These are phyloP conservation scores for Glareola pratincola DNA, from an alignment of 2,113 vertebrate species.

Conservation along the genomic window DNA sequence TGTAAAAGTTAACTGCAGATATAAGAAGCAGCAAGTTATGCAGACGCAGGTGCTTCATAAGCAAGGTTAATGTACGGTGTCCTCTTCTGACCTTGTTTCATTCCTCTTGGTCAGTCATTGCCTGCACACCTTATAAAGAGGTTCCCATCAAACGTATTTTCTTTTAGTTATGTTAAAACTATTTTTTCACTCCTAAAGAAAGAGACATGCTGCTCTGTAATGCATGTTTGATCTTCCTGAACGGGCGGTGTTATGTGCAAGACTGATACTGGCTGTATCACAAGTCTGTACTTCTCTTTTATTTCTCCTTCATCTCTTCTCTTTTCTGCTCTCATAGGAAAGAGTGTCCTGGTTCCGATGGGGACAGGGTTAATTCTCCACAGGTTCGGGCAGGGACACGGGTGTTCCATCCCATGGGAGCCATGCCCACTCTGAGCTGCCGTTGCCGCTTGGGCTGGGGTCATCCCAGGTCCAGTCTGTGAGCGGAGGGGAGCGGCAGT, in stretches of 20 bases:
- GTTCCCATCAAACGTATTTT: neutral
- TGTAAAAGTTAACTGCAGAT: neutral
- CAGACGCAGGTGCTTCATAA: neutral
- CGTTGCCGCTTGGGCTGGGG: no score
- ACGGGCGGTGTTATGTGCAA: neutral
- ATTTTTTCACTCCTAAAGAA: neutral
- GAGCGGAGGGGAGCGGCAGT: no score
- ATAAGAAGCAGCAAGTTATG: neutral
- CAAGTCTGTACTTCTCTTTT: neutral
- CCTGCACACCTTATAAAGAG: neutral
- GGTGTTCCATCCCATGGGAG: no score
- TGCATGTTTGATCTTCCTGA: neutral
- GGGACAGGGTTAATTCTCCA: no score
- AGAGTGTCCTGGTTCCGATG: no score
- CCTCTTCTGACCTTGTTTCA: neutral
- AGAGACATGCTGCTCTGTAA: neutral
- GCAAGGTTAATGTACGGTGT: neutral
- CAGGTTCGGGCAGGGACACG: no score
- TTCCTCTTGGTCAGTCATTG: neutral
- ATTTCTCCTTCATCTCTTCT: neutral
- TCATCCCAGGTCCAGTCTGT: no score
- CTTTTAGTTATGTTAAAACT: neutral
- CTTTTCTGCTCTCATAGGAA: neutral
- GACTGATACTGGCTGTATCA: neutral
- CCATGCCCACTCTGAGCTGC: no score